Base-by-base conservation (phyloP, 2,888 invertebrate species). In the Metalampra italica region DNA sequence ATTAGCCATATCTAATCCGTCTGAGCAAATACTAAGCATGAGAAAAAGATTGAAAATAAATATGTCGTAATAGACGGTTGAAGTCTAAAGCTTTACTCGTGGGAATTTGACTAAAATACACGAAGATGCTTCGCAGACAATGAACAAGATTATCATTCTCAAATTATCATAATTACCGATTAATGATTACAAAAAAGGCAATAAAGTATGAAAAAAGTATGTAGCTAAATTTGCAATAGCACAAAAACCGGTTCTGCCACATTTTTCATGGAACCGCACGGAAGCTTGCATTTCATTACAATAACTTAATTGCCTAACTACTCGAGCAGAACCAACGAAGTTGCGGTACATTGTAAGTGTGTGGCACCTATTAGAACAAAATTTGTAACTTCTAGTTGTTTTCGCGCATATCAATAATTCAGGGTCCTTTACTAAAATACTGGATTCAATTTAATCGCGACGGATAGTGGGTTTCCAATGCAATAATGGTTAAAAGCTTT, bases 41-140 rank as follows among this genome's bases (percentile, higher is more conserved):
- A 39, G 50, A 50, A 50, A 47, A 34, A 43, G 22, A 45, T 50
- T 50, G 36, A 37, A 30, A 44, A 46, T 43, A 46, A 50, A 34
- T 43, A 29, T 37, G 15, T 46, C 13, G 12, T 43, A 43, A 47
- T 47, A n/a, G 37, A 12, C 41, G 9, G n/a, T 32, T 39, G 42
- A 38, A 15, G 9, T 34, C 34, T 14, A 43, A 14, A 47, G 30
- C n/a, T 22, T 29, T 34, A 44, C 12, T 45, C 51, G 48, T 52
- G 51, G 43, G 51, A 48, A 45, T 13, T 12, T 12, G 45, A 8
- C 43, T 47, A 11, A 44, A 45, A 45, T 30, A n/a, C 36, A 41
- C 37, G 43, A 30, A 41, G 44, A 47, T 29, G 36, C 7, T 9
- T 42, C 22, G 13, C 30, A 13, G 39, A 43, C 46, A 38, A 46